Base-by-base conservation (phyloP, 2,797 vertebrate genomes). In the Brachyalestes nurse region DNA sequence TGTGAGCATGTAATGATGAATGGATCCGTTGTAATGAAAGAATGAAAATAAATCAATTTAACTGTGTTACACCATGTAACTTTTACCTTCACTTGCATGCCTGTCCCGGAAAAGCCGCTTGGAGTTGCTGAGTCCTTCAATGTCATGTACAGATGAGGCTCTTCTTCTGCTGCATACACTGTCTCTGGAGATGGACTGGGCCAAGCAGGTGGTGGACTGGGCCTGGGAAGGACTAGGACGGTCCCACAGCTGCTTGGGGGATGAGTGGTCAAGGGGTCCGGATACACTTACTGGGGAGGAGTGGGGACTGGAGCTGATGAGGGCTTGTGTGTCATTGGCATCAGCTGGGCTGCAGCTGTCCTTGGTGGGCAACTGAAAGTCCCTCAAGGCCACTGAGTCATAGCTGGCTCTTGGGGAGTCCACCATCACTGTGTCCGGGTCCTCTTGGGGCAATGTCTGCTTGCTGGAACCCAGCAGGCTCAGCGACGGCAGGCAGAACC, bases 361-460 rank as follows among this genome's bases (percentile, higher is more conserved):
- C 90, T 97, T 97, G 7, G 95, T 96, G 49, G 97, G 96, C 23
- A 97, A 98, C 82, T 96, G 97, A 89, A 98, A 96, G 90, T 95
- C 96, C 92, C 96, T 96, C 92, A 97, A 94, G 45, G 97, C 96
- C 89, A 96, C 93, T 0, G 96, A 97, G 87, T 97, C 95, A 58
- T 96, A 95, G 0, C 95, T 96, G 86, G 94, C 96, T 90, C 96
- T 97, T 7, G 96, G 96, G 0, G 96, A 96, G 84, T 99, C 97
- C 0, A 99, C 95, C 85, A 97, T 94, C 72, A 99, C 97, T 19
- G 94, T 95, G 38, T 99, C 97, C 0, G 98, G 97, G 77, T 99
- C 98, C 87, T 99, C 98, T 91, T 99, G 97, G 0, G 97, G 97
- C 82, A 99, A 93, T 42, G 97, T 99, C 81, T 99, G 96, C 89